A percentile compares a stretch with the other conserved stretches of the same genome.
phyloP scores from a whole-genome alignment of 2,113 vertebrate genomes.

The Catagonus wagneri region DNA sequence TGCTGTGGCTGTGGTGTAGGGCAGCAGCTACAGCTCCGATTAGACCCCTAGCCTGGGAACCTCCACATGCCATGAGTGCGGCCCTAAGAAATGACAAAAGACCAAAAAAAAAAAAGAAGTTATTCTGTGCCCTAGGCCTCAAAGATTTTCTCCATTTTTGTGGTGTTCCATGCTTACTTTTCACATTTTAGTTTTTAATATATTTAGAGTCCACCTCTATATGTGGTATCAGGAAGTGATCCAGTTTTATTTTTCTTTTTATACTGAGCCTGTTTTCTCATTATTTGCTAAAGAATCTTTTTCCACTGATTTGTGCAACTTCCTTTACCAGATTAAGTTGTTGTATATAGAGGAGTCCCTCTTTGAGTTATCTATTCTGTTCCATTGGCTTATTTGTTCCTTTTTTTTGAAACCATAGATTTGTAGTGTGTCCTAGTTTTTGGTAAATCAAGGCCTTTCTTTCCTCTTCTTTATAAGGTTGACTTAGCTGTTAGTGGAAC shows the following conservation, averaged over 20 bases:
- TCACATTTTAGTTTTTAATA: constrained; percentile 37
- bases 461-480: background rate
- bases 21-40: no score
- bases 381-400: background rate
- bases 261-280: background rate
- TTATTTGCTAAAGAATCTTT: background rate
- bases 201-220: background rate
- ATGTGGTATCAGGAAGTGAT: background rate
- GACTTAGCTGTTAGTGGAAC: background rate
- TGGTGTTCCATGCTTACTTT: background rate
- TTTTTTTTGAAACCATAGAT: background rate
- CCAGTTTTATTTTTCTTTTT: background rate
- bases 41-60: no score
- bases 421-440: background rate
- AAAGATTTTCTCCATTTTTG: background rate
- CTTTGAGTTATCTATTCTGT: background rate
- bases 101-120: no score
- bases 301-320: background rate
- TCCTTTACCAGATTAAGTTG: background rate
- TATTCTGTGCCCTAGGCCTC: background rate
- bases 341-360: background rate
- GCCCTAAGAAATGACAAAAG: no score
- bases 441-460: background rate
- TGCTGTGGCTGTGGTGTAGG: no score
- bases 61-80: no score